Percentiles rank a stretch among this genome's conserved stretches.
Conservation (phyloP, 2,888 invertebrate genomes). For the Zygogramma bicolorata region DNA sequence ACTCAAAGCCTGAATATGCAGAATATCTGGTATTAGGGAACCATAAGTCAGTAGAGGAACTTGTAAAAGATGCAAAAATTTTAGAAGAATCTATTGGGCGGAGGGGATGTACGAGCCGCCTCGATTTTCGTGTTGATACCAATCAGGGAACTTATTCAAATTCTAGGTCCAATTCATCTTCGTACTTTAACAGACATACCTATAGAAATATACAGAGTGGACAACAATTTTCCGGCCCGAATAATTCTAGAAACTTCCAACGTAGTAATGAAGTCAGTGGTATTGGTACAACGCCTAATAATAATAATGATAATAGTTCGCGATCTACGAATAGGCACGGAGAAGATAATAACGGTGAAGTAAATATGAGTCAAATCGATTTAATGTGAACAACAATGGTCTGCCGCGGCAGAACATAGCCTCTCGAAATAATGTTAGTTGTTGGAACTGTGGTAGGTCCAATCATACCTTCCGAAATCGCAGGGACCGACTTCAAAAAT, state of each 20-base stretch:
- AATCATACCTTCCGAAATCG: constrained; percentile 13
- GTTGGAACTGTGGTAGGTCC: constrained; percentile 21
- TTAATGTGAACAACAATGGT: background rate
- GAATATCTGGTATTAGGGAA: too few relatives aligned
- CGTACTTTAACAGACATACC: background rate
- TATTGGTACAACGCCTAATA: background rate
- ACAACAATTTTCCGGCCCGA: background rate
- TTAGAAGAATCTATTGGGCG: too few relatives aligned
- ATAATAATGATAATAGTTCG: background rate
- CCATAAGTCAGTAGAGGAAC: too few relatives aligned
- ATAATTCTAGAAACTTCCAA: background rate
- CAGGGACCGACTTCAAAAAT: background rate
- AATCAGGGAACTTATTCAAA: too few relatives aligned
- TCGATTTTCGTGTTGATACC: too few relatives aligned
- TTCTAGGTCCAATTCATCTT: too few relatives aligned
- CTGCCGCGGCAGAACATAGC: background rate
- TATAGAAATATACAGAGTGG: background rate
- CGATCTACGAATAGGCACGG: background rate
- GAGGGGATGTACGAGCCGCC: too few relatives aligned
- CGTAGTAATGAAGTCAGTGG: background rate
- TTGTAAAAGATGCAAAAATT: too few relatives aligned
- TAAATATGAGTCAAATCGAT: background rate
- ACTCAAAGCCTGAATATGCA: background rate
- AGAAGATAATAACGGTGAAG: background rate
- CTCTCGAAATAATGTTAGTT: background rate